Conservation (phyloP, 2,888 invertebrate genomes). For the Homarus gammarus region DNA sequence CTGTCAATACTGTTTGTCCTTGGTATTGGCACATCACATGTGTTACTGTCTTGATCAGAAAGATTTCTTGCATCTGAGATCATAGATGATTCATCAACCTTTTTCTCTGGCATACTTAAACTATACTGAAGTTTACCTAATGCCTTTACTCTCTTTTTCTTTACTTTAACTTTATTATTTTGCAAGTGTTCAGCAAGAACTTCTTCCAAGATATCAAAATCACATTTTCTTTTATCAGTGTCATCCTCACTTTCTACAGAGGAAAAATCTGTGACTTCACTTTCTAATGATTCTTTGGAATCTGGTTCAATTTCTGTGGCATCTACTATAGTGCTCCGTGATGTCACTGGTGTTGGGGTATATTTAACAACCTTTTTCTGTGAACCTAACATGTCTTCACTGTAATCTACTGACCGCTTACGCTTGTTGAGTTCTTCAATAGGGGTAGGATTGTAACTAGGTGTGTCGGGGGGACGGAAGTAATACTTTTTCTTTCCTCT, state of each 20-base stretch:
- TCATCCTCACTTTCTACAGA: constrained; percentile 58
- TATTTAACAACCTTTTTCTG: constrained; percentile 17
- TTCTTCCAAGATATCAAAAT: constrained; percentile 70
- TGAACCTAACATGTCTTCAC: not conserved
- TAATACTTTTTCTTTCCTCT: constrained; percentile 53
- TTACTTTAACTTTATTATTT: constrained; percentile 61
- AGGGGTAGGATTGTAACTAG: constrained; percentile 74
- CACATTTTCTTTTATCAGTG: constrained; percentile 32
- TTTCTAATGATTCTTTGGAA: constrained; percentile 31
- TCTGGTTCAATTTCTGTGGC: not conserved
- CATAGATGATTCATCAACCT: constrained; percentile 20
- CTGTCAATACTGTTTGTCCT: not conserved
- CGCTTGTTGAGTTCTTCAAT: constrained; percentile 70
- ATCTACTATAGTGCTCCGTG: not conserved
- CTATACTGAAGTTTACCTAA: constrained; percentile 58
- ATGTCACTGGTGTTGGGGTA: constrained; percentile 29
- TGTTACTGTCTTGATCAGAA: constrained; percentile 30
- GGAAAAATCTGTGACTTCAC: constrained; percentile 72
- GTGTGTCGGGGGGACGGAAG: constrained; percentile 67
- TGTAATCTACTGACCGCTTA: constrained; percentile 39
- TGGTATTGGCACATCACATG: not conserved
- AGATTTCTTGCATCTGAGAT: constrained; percentile 54
- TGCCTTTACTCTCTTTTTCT: constrained; percentile 49
- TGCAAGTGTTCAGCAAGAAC: constrained; percentile 65
- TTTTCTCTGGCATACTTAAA: constrained; percentile 30